Conservation (phyloP, 2,113 vertebrate genomes). For the Steatornis caripensis region DNA sequence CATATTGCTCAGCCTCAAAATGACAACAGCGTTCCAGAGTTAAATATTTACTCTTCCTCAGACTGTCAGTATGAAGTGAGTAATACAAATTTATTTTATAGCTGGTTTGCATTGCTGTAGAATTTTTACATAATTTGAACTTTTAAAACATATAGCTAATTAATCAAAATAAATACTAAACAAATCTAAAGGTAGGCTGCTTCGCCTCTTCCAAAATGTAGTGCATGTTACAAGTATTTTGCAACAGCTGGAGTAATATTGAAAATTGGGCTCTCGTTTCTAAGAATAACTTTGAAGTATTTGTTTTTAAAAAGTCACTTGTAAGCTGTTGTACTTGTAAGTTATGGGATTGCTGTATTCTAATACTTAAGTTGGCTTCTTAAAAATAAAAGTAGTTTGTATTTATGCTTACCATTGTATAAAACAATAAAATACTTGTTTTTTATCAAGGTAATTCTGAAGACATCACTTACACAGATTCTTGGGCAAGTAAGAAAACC, state of each 20-base stretch:
- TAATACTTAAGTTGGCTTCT: not conserved
- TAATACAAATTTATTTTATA: not conserved
- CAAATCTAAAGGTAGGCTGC: not conserved
- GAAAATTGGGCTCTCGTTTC: not conserved
- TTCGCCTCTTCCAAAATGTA: not conserved
- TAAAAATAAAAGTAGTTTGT: not conserved
- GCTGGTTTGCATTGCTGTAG: not conserved
- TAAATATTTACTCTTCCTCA: conserved; percentile 89
- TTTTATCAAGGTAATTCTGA: conserved; percentile 80
- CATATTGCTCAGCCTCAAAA: conserved; percentile 83
- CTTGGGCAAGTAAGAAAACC: conserved; percentile 88
- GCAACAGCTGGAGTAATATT: not conserved
- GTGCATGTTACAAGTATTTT: not conserved
- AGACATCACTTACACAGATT: conserved; percentile 85
- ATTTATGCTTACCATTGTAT: not conserved
- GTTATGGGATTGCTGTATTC: not conserved
- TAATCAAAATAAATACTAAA: not conserved
- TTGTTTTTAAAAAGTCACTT: not conserved
- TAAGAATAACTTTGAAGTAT: not conserved
- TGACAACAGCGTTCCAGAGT: conserved; percentile 70
- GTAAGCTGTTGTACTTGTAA: not conserved
- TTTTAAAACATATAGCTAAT: not conserved
- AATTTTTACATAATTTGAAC: not conserved
- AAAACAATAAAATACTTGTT: not conserved
- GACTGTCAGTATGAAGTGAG: conserved; percentile 95